Evolutionary conservation across 1,140 invertebrate species (phyloP).

Genomic region (Drosophila ambigua): DNA sequence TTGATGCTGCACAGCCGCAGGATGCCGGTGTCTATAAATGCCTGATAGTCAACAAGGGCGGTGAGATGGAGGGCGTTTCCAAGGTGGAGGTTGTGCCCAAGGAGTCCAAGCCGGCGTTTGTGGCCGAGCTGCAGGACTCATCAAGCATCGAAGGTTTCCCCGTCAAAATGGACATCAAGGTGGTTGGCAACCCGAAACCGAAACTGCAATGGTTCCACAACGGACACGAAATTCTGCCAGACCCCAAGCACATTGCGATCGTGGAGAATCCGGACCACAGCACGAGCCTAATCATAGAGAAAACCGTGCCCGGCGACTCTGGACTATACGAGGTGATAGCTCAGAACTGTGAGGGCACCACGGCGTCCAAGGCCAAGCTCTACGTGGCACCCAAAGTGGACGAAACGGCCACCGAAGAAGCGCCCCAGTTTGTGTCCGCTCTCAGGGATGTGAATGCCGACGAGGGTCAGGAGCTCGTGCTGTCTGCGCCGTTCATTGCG

Average conservation of each 20-base stretch:
- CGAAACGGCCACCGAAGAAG: constrained; percentile 87
- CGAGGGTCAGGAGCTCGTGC: constrained; percentile 89
- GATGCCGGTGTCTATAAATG: constrained; percentile 93
- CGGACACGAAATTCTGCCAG: constrained; percentile 90
- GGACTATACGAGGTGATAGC: constrained; percentile 91
- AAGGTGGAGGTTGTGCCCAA: constrained; percentile 88
- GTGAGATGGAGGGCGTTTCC: constrained; percentile 87
- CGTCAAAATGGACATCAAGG: constrained; percentile 91
- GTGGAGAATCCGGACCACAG: constrained; percentile 88
- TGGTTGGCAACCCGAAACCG: constrained; percentile 89
- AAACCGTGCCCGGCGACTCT: constrained; percentile 88
- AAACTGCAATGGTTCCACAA: constrained; percentile 91
- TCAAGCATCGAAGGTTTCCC: constrained; percentile 93
- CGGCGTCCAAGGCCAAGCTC: constrained; percentile 88
- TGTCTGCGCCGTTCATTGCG: constrained; percentile 90
- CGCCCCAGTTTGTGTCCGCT: constrained; percentile 90
- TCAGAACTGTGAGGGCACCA: constrained; percentile 89
- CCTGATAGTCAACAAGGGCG: constrained; percentile 89
- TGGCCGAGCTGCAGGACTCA: constrained; percentile 88
- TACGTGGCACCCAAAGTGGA: constrained; percentile 87
- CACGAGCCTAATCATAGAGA: constrained; percentile 87
- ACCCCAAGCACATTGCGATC: constrained; percentile 88
- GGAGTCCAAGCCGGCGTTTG: constrained; percentile 89
- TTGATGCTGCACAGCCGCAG: constrained; percentile 89
- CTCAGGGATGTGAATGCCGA: constrained; percentile 90